Base-by-base conservation (phyloP, 2,113 vertebrate species). In the Hymenochirus boettgeri region DNA sequence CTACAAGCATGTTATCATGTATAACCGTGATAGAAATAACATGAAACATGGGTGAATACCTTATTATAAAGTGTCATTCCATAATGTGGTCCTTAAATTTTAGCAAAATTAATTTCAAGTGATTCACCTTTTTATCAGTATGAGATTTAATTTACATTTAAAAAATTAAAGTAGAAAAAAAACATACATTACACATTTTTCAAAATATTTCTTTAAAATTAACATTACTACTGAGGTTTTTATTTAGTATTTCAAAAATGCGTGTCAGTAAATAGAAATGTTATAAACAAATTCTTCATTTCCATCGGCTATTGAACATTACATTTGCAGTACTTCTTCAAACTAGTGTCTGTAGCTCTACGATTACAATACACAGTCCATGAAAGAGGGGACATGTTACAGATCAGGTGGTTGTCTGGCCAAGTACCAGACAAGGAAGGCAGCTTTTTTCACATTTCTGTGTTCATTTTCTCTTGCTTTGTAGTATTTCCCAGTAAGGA, bases 221-320 rank as follows among this genome's bases (percentile, higher is more conserved):
- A 27, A 66, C 17, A 37, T 26, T 7, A 58, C 31, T 35, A 37
- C 54, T 35, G 18, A 58, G 46, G 24, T n/a, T n/a, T n/a, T 51
- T 67, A 33, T 47, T 47, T 50, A 50, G 22, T 27, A 58, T n/a
- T 39, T 50, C 35, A 27, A 57, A 52, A 58, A 55, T 59, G 64
- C 64, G 59, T 58, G 57, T 58, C 21, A 25, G n/a, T 61, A 51
- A 55, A 52, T 31, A 37, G 5, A 3, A 27, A n/a, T 18, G 37
- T 27, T 27, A 25, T 37, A 15, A 27, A 46, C 13, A 56, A 50
- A 51, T 22, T 46, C 23, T 67, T 58, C 55, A 37, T 58, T 50
- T 13, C 23, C 60, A 61, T 64, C 37, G 37, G n/a, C 15, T 53
- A 8, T 27, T 18, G 7, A 46, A 9, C 24, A 23, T 18, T 5